These are phyloP conservation scores for Halichoeres trimaculatus DNA, from an alignment of 2,113 vertebrate genomes.

Conservation along the genomic window DNA sequence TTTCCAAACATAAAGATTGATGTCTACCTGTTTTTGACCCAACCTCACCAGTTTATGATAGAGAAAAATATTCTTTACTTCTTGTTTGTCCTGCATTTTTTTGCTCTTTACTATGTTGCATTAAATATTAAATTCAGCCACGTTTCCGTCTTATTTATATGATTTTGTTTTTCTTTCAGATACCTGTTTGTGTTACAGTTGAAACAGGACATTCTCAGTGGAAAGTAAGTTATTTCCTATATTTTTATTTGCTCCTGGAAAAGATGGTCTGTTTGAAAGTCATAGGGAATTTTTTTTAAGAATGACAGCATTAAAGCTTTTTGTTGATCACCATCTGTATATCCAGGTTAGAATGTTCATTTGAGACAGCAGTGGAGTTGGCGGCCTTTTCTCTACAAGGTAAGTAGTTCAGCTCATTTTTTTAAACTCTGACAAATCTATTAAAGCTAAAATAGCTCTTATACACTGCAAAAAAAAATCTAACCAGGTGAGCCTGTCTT, in stretches of 20 bases:
- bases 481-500: too few relatives aligned
- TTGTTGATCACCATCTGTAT: constrained; percentile 1
- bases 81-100: too few relatives aligned
- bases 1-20: background rate
- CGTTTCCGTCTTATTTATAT: background rate
- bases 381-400: constrained; percentile 94
- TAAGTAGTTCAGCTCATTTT: constrained; percentile 71
- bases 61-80: too few relatives aligned
- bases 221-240: constrained; percentile 88
- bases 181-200: constrained; percentile 98
- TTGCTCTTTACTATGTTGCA: too few relatives aligned
- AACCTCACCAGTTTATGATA: too few relatives aligned
- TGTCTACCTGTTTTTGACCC: background rate
- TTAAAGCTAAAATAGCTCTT: too few relatives aligned
- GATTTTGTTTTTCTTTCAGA: constrained; percentile 75
- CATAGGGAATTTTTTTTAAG: background rate
- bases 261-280: background rate
- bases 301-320: background rate
- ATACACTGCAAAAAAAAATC: too few relatives aligned
- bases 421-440: background rate
- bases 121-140: too few relatives aligned
- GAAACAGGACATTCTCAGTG: constrained; percentile 96
- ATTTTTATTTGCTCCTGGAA: background rate
- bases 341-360: constrained; percentile 93
- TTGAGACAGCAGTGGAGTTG: constrained; percentile 93